These are phyloP conservation scores for Dichetophora obliterata DNA, from an alignment of 2,888 invertebrate genomes.

Conservation along the genomic window DNA sequence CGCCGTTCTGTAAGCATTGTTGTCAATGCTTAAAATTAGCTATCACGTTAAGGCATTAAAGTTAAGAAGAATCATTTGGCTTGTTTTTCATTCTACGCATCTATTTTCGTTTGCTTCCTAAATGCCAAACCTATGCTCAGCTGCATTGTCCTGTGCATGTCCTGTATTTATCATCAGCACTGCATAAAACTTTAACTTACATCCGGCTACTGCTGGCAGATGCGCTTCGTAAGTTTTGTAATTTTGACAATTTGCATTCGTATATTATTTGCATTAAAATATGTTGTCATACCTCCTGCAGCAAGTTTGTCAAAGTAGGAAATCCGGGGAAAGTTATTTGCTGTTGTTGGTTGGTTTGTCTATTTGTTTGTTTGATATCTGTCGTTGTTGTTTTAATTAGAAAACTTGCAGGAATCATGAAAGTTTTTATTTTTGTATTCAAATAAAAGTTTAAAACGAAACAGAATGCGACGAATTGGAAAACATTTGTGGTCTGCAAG, in stretches of 20 bases:
- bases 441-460: conserved; percentile 3
- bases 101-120: too few relatives aligned
- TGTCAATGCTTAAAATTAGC: too few relatives aligned
- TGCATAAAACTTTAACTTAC: background rate
- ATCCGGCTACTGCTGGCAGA: conserved; percentile 17
- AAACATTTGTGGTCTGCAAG: conserved; percentile 24
- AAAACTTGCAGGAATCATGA: conserved; percentile 30
- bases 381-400: conserved; percentile 38
- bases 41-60: too few relatives aligned
- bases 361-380: conserved; percentile 7
- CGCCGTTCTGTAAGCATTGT: too few relatives aligned
- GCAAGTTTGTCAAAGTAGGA: background rate
- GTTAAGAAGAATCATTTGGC: too few relatives aligned
- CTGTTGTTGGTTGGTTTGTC: conserved; percentile 1
- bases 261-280: conserved; percentile 39
- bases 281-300: conserved; percentile 2
- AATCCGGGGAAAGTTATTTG: conserved; percentile 10
- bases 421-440: background rate
- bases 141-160: too few relatives aligned
- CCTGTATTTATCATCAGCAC: too few relatives aligned
- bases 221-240: conserved; percentile 25
- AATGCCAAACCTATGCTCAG: too few relatives aligned
- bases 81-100: too few relatives aligned
- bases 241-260: conserved; percentile 28
- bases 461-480: conserved; percentile 27